These are phyloP conservation scores for Chymomyza procnemis DNA, from an alignment of 2,888 invertebrate species.

Conservation along the genomic window DNA sequence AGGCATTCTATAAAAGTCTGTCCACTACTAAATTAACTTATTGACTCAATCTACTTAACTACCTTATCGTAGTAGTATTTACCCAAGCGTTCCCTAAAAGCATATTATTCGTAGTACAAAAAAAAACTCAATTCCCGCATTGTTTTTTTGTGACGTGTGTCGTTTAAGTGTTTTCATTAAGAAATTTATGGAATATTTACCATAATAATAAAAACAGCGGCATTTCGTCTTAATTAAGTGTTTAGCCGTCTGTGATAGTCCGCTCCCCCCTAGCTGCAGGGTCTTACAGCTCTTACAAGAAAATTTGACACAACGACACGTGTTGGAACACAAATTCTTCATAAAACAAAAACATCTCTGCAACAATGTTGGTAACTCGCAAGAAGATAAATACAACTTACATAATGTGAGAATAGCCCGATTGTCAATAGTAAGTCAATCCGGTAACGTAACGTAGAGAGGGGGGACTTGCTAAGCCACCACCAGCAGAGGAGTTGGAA, in stretches of 20 bases:
- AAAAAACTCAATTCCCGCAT: conserved; percentile 65
- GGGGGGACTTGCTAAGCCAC: conserved; percentile 43
- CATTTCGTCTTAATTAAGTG: conserved; percentile 72
- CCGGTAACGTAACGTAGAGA: too few species aligned
- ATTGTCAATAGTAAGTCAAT: conserved; percentile 33
- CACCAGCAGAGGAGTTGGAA: conserved; percentile 27
- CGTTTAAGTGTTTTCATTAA: conserved; percentile 65
- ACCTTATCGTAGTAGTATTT: neutral
- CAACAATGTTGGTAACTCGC: conserved; percentile 26
- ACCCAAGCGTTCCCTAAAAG: neutral
- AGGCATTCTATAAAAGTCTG: too few species aligned
- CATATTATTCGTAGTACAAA: neutral
- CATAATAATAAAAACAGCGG: conserved; percentile 63
- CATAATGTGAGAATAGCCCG: conserved; percentile 64
- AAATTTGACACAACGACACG: conserved; percentile 55
- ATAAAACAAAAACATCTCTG: conserved; percentile 26
- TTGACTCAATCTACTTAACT: neutral
- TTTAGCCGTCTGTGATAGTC: conserved; percentile 30
- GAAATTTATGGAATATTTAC: conserved; percentile 67
- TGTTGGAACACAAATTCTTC: conserved; percentile 38
- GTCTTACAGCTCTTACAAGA: neutral
- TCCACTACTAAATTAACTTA: too few species aligned
- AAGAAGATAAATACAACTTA: conserved; percentile 8
- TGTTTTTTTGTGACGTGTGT: conserved; percentile 66
- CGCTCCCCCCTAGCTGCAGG: too few species aligned